Conservation (phyloP, 2,888 invertebrate genomes). For the Stenolophus ochropezus region DNA sequence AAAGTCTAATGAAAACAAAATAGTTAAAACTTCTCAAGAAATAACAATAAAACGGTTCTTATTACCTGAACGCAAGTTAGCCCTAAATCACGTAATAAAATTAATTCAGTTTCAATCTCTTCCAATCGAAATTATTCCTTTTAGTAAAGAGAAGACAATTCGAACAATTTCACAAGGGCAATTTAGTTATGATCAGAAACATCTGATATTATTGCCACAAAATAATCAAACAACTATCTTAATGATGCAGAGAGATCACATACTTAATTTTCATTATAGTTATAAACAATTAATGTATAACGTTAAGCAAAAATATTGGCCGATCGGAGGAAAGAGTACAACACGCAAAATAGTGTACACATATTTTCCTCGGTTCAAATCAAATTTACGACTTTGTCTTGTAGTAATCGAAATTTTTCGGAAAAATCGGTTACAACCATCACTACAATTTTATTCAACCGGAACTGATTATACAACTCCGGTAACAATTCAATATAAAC, state of each 20-base stretch:
- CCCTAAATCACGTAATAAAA: neutral
- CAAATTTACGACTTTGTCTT: neutral
- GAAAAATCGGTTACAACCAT: slow-evolving; percentile 51
- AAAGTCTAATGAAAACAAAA: no score
- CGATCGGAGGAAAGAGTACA: no score
- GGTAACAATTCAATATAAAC: no score
- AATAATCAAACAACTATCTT: neutral
- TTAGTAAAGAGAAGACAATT: neutral
- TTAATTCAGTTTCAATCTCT: neutral
- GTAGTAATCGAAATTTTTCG: slow-evolving; percentile 64
- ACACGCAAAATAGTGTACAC: no score
- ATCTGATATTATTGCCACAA: neutral
- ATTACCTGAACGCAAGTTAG: no score
- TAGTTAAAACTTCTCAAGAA: no score
- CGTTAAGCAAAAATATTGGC: no score
- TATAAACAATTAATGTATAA: slow-evolving; percentile 56
- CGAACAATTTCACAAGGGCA: neutral
- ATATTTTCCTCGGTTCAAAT: slow-evolving; percentile 58
- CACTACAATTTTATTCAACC: slow-evolving; percentile 58
- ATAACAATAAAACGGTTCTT: no score
- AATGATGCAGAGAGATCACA: slow-evolving; percentile 22
- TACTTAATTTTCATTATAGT: slow-evolving; percentile 24
- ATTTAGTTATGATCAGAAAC: neutral
- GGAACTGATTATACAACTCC: no score
- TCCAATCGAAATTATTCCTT: neutral